Evolutionary conservation across 1,140 invertebrate species (phyloP).

Genomic region (Tetramorium alpestre): DNA sequence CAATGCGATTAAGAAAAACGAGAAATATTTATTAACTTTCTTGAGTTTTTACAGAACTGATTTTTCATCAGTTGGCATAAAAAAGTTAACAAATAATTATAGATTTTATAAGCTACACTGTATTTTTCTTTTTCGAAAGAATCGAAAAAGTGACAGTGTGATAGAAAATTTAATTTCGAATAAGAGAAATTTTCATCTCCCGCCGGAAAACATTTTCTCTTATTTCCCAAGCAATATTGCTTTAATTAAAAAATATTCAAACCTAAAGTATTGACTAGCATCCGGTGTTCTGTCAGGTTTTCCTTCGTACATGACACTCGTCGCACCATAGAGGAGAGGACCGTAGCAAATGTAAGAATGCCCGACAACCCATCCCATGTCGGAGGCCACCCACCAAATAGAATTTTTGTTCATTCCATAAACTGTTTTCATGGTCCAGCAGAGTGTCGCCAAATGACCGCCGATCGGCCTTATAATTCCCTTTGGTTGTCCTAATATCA

Average conservation of each 20-base stretch:
- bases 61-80: no score
- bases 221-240: background rate
- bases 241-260: background rate
- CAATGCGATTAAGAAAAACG: background rate
- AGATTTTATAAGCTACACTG: background rate
- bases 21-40: background rate
- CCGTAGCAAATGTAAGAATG: constrained; percentile 98
- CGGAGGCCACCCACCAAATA: constrained; percentile 97
- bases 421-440: constrained; percentile 93
- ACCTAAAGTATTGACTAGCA: constrained; percentile 95
- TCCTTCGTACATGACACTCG: constrained; percentile 96
- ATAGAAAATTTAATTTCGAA: background rate
- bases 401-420: constrained; percentile 93
- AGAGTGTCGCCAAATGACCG: constrained; percentile 93
- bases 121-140: background rate
- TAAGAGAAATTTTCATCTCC: background rate
- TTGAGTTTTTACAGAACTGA: background rate
- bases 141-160: background rate
- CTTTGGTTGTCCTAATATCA: constrained; percentile 90
- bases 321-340: constrained; percentile 92
- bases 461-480: constrained; percentile 94
- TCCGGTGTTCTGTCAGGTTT: constrained; percentile 97
- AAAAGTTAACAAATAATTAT: no score
- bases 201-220: background rate
- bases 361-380: constrained; percentile 97